phyloP scores from a whole-genome alignment of 2,888 invertebrate species.

The Pinctada fucata region DNA sequence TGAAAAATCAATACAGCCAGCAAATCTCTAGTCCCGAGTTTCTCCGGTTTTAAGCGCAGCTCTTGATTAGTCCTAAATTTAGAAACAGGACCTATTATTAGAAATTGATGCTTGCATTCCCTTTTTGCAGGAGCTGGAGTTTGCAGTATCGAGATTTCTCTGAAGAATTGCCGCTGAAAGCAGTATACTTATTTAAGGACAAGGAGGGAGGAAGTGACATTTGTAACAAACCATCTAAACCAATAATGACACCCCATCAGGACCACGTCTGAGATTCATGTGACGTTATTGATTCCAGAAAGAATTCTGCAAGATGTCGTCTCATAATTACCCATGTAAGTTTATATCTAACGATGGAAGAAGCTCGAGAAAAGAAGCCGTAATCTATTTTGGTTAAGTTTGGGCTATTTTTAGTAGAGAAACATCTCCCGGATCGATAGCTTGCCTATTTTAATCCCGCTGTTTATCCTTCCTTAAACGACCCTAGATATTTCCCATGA shows the following conservation, averaged over 20 bases:
- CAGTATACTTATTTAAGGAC: background rate
- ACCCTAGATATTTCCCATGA: too few species aligned
- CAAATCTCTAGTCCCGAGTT: too few species aligned
- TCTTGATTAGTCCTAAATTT: too few species aligned
- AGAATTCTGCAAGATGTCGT: slow-evolving; percentile 35
- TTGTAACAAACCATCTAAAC: background rate
- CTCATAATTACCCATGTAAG: slow-evolving; percentile 54
- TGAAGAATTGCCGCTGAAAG: background rate
- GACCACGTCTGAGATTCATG: background rate
- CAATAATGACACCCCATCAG: background rate
- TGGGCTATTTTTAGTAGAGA: background rate
- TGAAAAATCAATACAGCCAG: too few species aligned
- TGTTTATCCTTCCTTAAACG: background rate
- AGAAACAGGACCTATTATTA: too few species aligned
- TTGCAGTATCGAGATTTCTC: background rate
- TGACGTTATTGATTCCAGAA: background rate
- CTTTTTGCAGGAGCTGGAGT: too few species aligned
- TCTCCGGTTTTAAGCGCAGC: too few species aligned
- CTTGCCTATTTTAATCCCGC: background rate
- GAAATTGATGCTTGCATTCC: too few species aligned
- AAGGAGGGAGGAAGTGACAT: too few species aligned
- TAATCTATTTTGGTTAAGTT: background rate
- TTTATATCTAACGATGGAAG: background rate
- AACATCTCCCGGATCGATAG: background rate
- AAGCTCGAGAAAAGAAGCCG: background rate